A percentile compares a stretch with the other conserved stretches of the same genome.
phyloP scores from a whole-genome alignment of 1,140 invertebrate species.

The Mercenaria mercenaria region DNA sequence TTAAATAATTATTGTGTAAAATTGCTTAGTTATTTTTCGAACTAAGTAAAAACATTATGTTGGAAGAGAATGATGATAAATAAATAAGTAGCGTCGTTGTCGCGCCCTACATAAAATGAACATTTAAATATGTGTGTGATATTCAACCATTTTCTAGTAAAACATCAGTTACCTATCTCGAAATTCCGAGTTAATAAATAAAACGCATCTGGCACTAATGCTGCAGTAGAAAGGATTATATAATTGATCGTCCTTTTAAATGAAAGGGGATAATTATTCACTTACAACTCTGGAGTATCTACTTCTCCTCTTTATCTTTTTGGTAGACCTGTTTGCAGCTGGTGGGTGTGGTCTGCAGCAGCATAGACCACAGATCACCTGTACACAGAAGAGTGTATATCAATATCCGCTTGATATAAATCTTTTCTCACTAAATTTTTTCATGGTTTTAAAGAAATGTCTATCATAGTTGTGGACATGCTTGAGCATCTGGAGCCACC shows the following conservation, averaged over 20 bases:
- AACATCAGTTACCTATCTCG: too few species aligned
- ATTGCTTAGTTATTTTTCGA: not conserved
- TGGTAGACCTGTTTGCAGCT: not conserved
- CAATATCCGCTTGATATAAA: too few species aligned
- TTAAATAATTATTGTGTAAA: not conserved
- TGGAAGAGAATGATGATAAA: not conserved
- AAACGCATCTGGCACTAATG: too few species aligned
- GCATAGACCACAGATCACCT: not conserved
- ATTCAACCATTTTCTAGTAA: not conserved
- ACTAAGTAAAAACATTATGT: not conserved
- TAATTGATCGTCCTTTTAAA: too few species aligned
- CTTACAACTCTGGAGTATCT: slow-evolving; percentile 1
- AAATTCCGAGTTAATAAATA: too few species aligned
- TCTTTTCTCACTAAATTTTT: too few species aligned
- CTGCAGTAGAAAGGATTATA: too few species aligned
- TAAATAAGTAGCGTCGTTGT: not conserved
- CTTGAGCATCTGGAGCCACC: too few species aligned
- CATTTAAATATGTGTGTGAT: not conserved
- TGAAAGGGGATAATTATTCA: not conserved
- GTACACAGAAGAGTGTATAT: too few species aligned
- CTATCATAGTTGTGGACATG: too few species aligned
- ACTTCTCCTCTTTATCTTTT: not conserved
- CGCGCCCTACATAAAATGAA: not conserved
- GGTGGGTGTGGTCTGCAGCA: not conserved
- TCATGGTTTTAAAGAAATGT: too few species aligned